Percentiles rank a stretch among this genome's conserved stretches.
phyloP scores from a whole-genome alignment of 2,888 invertebrate species.

The Lithosia quadra region DNA sequence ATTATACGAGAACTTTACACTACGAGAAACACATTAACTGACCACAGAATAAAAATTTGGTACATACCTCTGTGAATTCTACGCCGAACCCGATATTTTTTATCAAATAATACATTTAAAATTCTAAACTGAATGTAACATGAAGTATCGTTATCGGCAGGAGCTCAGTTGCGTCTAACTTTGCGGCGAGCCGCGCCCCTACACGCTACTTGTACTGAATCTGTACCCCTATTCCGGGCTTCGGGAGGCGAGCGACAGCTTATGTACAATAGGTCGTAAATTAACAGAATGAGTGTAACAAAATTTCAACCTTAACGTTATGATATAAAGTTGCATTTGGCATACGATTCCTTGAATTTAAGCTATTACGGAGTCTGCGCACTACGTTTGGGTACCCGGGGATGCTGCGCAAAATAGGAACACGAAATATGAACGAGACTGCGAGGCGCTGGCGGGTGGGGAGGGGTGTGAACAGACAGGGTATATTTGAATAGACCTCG shows the following conservation, averaged over 20 bases:
- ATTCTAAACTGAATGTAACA: constrained; percentile 65
- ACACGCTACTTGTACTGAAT: constrained; percentile 86
- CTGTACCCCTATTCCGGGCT: constrained; percentile 86
- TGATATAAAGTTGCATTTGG: constrained; percentile 52
- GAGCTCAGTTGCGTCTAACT: constrained; percentile 86
- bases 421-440: constrained; percentile 87
- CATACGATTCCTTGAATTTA: constrained; percentile 47
- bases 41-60: constrained; percentile 38
- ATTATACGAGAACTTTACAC: constrained; percentile 64
- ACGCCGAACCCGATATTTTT: constrained; percentile 30
- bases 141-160: constrained; percentile 79
- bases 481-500: constrained; percentile 85
- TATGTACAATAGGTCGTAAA: constrained; percentile 59
- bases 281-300: constrained; percentile 14
- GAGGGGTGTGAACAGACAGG: constrained; percentile 84
- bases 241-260: constrained; percentile 71
- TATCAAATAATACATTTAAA: constrained; percentile 58
- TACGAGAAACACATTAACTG: constrained; percentile 31
- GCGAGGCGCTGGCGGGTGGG: constrained; percentile 84
- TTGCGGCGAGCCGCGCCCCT: constrained; percentile 87
- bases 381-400: constrained; percentile 85
- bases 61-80: constrained; percentile 65
- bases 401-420: constrained; percentile 88
- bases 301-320: constrained; percentile 48
- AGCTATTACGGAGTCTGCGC: constrained; percentile 80